Evolutionary conservation across 2,888 invertebrate species (phyloP).

Genomic region (Drosophila formosana): DNA sequence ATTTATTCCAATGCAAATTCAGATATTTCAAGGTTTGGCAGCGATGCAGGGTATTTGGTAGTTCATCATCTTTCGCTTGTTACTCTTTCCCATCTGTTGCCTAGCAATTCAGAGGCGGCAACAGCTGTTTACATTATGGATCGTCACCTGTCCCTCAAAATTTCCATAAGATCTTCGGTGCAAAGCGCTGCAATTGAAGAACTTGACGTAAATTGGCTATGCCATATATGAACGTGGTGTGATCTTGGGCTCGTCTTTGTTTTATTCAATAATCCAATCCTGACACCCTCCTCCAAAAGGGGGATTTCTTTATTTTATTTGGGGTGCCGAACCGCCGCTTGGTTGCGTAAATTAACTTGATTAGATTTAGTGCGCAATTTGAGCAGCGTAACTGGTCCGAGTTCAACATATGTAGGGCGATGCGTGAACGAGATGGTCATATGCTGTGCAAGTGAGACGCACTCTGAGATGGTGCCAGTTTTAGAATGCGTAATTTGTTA

Average conservation of each 20-base stretch:
- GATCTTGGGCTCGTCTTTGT: slow-evolving; percentile 48
- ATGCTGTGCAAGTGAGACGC: slow-evolving; percentile 1
- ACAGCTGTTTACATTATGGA: slow-evolving; percentile 33
- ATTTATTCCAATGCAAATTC: no score
- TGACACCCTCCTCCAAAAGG: background rate
- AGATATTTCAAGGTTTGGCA: background rate
- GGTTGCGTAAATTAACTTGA: slow-evolving; percentile 77
- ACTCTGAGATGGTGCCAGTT: slow-evolving; percentile 34
- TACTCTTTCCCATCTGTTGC: slow-evolving; percentile 9
- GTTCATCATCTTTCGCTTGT: background rate
- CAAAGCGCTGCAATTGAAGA: slow-evolving; percentile 45
- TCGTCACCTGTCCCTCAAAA: slow-evolving; percentile 30
- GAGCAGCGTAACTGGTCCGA: slow-evolving; percentile 34
- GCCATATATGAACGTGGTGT: slow-evolving; percentile 34
- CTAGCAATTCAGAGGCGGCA: slow-evolving; percentile 21
- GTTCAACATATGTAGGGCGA: slow-evolving; percentile 25
- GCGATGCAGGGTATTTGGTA: slow-evolving; percentile 16
- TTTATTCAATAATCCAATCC: slow-evolving; percentile 45
- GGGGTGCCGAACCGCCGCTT: slow-evolving; percentile 44
- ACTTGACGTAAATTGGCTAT: slow-evolving; percentile 36
- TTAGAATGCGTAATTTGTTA: slow-evolving; percentile 51
- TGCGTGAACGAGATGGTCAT: background rate
- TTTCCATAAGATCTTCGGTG: slow-evolving; percentile 9
- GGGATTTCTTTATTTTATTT: slow-evolving; percentile 18
- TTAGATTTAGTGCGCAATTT: slow-evolving; percentile 76